A percentile compares a stretch with the other conserved stretches of the same genome.
Conservation (phyloP, 2,888 invertebrate species). For the Drosophila atripex region DNA sequence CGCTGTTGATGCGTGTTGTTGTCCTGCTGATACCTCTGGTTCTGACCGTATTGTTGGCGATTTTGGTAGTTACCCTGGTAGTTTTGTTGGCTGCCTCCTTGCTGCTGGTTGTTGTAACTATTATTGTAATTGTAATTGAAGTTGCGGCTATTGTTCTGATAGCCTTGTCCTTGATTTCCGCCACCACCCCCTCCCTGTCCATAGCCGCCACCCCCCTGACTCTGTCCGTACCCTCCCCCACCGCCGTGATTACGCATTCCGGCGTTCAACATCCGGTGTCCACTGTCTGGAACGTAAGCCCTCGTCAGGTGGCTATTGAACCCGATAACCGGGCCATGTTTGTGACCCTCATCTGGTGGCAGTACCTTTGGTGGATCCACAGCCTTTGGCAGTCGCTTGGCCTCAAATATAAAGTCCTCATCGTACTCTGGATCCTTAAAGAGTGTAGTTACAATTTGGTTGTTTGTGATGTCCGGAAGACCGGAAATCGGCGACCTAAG, state of each 20-base stretch:
- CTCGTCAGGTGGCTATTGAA: conserved; percentile 33
- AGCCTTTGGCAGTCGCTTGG: conserved; percentile 32
- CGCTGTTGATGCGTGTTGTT: conserved; percentile 30
- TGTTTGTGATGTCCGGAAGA: conserved; percentile 28
- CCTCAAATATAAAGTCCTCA: conserved; percentile 38
- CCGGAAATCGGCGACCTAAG: conserved; percentile 35
- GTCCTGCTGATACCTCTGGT: conserved; percentile 31
- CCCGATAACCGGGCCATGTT: conserved; percentile 37
- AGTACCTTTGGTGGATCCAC: conserved; percentile 39
- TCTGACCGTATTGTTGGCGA: conserved; percentile 33
- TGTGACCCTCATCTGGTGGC: conserved; percentile 24
- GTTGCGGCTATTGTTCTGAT: conserved; percentile 33
- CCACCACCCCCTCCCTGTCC: conserved; percentile 7
- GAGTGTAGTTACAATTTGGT: conserved; percentile 31
- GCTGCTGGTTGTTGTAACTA: conserved; percentile 28
- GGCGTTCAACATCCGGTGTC: conserved; percentile 37
- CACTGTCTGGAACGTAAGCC: conserved; percentile 35
- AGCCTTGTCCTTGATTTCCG: conserved; percentile 23
- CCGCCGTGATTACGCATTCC: conserved; percentile 28
- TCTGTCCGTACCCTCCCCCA: conserved; percentile 16
- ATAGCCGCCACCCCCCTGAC: conserved; percentile 14
- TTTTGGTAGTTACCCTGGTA: conserved; percentile 34
- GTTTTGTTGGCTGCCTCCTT: conserved; percentile 23
- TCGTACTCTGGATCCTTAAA: conserved; percentile 42
- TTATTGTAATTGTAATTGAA: conserved; percentile 41